phyloP scores from a whole-genome alignment of 1,140 invertebrate species.

The Thaumetopoea pityocampa region DNA sequence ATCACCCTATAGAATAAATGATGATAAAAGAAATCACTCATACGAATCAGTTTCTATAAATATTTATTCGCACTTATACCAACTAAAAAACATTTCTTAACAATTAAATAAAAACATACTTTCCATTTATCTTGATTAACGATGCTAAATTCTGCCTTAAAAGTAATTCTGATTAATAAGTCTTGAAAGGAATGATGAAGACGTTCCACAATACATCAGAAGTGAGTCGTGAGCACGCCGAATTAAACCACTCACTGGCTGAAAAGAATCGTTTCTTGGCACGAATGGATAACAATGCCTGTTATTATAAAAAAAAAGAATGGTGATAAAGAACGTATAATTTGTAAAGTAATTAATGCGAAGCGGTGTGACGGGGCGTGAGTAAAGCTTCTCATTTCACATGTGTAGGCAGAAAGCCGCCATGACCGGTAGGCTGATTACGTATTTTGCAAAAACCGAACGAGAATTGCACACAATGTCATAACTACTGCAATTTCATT shows the following conservation, averaged over 20 bases:
- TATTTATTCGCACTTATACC: too few relatives aligned
- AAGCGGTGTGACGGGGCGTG: slow-evolving; percentile 62
- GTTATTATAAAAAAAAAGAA: slow-evolving; percentile 68
- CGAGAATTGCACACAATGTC: too few relatives aligned
- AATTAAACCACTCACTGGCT: slow-evolving; percentile 67
- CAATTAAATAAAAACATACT: too few relatives aligned
- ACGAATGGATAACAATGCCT: slow-evolving; percentile 69
- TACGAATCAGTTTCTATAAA: too few relatives aligned
- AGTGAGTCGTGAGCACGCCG: slow-evolving; percentile 45
- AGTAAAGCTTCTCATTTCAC: slow-evolving; percentile 64
- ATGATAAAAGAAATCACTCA: too few relatives aligned
- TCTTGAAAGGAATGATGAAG: slow-evolving; percentile 41
- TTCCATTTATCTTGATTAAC: too few relatives aligned
- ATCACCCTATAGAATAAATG: too few relatives aligned
- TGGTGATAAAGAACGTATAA: slow-evolving; percentile 67
- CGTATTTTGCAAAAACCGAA: too few relatives aligned
- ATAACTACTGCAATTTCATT: too few relatives aligned
- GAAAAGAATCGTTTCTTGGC: slow-evolving; percentile 67
- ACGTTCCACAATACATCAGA: slow-evolving; percentile 36
- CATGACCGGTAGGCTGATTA: too few relatives aligned
- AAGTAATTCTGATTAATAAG: slow-evolving; percentile 34
- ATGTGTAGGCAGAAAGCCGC: slow-evolving; percentile 48
- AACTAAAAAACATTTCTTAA: too few relatives aligned
- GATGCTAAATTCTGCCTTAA: too few relatives aligned
- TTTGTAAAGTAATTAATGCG: slow-evolving; percentile 65